Percentiles rank a stretch among this genome's conserved stretches.
Evolutionary conservation across 2,888 invertebrate species (phyloP).

Genomic region (Lordiphosa fenestrarum): DNA sequence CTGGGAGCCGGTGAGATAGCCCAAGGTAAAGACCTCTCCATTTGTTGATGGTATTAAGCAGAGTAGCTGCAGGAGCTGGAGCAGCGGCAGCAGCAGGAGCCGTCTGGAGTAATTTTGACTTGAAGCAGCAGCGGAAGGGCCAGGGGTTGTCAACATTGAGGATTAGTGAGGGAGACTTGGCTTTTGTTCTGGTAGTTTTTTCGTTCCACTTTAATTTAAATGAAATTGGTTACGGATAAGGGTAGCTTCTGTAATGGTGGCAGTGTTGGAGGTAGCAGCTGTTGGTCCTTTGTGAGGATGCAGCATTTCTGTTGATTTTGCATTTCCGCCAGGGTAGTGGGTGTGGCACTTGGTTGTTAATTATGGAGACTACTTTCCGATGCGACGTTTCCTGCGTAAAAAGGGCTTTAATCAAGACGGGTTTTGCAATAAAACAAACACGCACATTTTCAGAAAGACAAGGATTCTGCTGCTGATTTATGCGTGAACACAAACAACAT

Average conservation of each 20-base stretch:
- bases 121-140: slow-evolving; percentile 22
- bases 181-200: slow-evolving; percentile 7
- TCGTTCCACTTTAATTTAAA: slow-evolving; percentile 46
- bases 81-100: slow-evolving; percentile 9
- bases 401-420: slow-evolving; percentile 22
- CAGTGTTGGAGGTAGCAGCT: slow-evolving; percentile 31
- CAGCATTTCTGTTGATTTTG: slow-evolving; percentile 54
- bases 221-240: slow-evolving; percentile 17
- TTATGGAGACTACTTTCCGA: slow-evolving; percentile 33
- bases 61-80: slow-evolving; percentile 31
- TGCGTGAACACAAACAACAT: slow-evolving; percentile 20
- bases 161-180: slow-evolving; percentile 7
- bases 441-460: slow-evolving; percentile 9
- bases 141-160: slow-evolving; percentile 45
- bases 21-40: slow-evolving; percentile 87
- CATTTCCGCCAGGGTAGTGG: slow-evolving; percentile 29
- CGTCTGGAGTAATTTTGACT: slow-evolving; percentile 20
- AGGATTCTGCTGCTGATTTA: slow-evolving; percentile 24
- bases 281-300: slow-evolving; percentile 34
- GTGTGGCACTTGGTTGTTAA: slow-evolving; percentile 26
- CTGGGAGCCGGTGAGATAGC: slow-evolving; percentile 92
- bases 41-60: slow-evolving; percentile 25
- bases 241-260: slow-evolving; percentile 13
- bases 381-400: not conserved
- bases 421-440: slow-evolving; percentile 1